phyloP scores from a whole-genome alignment of 2,797 vertebrate species.

The Ptychadena robeensis region DNA sequence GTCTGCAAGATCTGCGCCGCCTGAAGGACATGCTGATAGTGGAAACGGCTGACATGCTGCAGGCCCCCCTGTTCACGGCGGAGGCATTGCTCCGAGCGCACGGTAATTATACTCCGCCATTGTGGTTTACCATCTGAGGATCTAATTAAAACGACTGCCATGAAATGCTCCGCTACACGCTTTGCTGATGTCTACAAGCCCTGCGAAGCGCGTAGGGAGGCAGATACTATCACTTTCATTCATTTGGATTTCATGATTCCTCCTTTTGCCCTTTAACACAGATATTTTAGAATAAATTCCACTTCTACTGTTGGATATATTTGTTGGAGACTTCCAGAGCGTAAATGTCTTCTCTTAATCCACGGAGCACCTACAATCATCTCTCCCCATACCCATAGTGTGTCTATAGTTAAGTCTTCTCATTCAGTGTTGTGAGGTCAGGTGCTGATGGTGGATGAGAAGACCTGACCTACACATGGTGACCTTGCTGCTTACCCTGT shows the following conservation, averaged over 20 bases:
- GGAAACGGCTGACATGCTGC: slow-evolving; percentile 98
- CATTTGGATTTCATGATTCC: no score
- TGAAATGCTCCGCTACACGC: neutral
- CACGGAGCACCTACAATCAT: no score
- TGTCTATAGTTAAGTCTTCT: no score
- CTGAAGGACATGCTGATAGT: slow-evolving; percentile 99
- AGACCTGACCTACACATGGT: no score
- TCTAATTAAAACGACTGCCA: neutral
- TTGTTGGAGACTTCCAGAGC: no score
- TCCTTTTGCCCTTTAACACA: neutral
- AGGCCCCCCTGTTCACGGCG: slow-evolving; percentile 95
- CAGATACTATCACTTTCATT: neutral
- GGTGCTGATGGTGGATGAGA: no score
- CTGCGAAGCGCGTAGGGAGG: neutral
- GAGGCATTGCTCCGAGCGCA: slow-evolving; percentile 96
- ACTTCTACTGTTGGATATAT: no score
- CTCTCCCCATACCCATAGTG: no score
- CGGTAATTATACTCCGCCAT: slow-evolving; percentile 76
- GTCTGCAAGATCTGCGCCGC: slow-evolving; percentile 91
- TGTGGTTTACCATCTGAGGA: neutral
- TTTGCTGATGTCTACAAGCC: neutral
- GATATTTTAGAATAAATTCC: neutral
- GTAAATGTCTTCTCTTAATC: no score
- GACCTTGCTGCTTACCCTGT: no score
- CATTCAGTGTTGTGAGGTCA: no score